Evolutionary conservation across 1,140 invertebrate species (phyloP), one percentile per base, ranked within the genome.

Genomic region (Tetragonula clypearis): DNA sequence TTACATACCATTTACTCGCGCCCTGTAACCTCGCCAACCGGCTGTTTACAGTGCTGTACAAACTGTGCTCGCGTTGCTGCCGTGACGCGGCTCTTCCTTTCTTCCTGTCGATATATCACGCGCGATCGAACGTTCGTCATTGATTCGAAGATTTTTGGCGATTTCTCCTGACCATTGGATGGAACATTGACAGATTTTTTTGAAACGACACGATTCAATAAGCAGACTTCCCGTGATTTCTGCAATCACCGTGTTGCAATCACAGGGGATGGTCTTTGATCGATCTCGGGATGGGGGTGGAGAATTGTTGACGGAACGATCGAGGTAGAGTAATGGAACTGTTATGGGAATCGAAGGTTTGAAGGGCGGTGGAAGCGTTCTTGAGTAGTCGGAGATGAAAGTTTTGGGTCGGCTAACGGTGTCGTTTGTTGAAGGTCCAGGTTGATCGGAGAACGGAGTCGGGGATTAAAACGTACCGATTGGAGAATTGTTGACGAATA

Each of bases 1-100:
- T 95, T 95, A 95, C 94, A 95, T 95, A 95, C 94, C 94, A 95
- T 95, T 95, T 94, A 95, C 94, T 93, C 94, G 90, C 94, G 93
- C 93, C 93, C 93, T 91, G 92, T 88, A 92, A 93, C 90, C 92
- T 86, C 85, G 86, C 58, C 68, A 68, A 90, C 88, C 88, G 90
- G 82, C 90, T 93, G 92, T 93, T 93, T 93, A 92, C 92, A 86
- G 84, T 93, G 91, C 89, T 93, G 87, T 93, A 93, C 92, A 93
- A 93, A 93, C 91, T 87, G 79, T 75, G 71, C 72, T 72, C 62
- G 89, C 79, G 82, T 89, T 79, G 85, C 60, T 73, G 41, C 68
- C 66, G 60, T 58, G 21, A 65, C 65, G 62, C 74, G 66, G 79
- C 81, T 84, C 77, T 55, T 58, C 30, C n/a, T 35, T 14, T 41